phyloP scores from a whole-genome alignment of 2,888 invertebrate genomes.

The Tinea pellionella region DNA sequence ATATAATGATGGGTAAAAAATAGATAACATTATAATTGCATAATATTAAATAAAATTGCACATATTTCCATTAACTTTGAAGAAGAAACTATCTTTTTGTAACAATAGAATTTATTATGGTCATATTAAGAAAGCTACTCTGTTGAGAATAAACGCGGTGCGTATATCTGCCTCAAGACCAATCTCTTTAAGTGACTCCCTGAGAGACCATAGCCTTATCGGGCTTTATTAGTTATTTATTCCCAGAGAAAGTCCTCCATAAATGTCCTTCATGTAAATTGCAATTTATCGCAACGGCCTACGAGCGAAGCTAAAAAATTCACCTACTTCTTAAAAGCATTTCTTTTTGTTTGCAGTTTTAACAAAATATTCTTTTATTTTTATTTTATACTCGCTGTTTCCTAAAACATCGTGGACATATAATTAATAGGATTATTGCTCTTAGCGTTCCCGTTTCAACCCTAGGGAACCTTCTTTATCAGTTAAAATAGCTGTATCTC shows the following conservation, averaged over 20 bases:
- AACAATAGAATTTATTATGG: neutral
- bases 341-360: constrained; percentile 16
- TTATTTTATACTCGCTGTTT: neutral
- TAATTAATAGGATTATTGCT: no score
- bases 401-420: no score
- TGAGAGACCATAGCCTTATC: constrained; percentile 39
- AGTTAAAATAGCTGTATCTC: no score
- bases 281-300: constrained; percentile 27
- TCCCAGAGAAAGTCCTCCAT: constrained; percentile 23
- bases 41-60: no score
- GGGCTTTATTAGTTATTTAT: constrained; percentile 62
- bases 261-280: constrained; percentile 47
- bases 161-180: constrained; percentile 18
- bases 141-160: no score
- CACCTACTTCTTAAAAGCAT: constrained; percentile 17
- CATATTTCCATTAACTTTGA: no score
- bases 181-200: constrained; percentile 56
- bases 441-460: no score
- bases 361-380: constrained; percentile 17
- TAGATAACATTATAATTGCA: no score
- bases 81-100: no score
- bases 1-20: no score
- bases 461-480: no score
- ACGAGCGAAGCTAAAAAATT: neutral
- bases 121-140: neutral